Percentiles rank a stretch among this genome's conserved stretches.
These are phyloP conservation scores for Drosophila sordidula DNA, from an alignment of 2,888 invertebrate genomes.

Conservation along the genomic window DNA sequence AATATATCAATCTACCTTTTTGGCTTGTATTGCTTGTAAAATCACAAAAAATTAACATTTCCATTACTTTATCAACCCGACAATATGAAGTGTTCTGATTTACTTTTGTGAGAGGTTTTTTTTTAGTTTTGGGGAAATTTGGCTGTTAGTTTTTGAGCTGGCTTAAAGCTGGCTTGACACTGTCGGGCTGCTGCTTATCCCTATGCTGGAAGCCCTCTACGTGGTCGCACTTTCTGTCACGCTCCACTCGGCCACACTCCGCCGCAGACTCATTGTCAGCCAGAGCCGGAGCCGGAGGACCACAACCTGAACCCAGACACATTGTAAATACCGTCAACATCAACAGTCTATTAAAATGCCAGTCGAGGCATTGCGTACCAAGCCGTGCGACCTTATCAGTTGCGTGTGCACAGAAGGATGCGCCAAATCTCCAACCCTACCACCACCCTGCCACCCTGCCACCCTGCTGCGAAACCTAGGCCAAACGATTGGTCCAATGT, in stretches of 20 bases:
- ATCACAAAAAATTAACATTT: too few species aligned
- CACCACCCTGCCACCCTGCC: not conserved
- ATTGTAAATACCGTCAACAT: conserved; percentile 69
- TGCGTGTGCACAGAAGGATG: conserved; percentile 32
- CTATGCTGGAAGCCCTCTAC: conserved; percentile 25
- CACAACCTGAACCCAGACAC: conserved; percentile 50
- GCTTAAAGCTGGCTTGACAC: conserved; percentile 16
- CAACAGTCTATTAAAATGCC: conserved; percentile 80
- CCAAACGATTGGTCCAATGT: conserved; percentile 23
- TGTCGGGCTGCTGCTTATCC: conserved; percentile 7
- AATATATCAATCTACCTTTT: too few species aligned
- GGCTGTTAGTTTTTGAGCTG: not conserved
- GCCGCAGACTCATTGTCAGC: conserved; percentile 37
- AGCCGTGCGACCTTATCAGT: conserved; percentile 70
- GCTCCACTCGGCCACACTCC: conserved; percentile 41
- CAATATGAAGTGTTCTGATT: too few species aligned
- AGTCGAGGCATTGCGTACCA: conserved; percentile 64
- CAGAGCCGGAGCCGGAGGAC: not conserved
- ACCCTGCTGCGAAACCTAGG: not conserved
- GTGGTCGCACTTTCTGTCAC: conserved; percentile 59
- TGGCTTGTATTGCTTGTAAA: too few species aligned
- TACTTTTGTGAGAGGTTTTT: too few species aligned
- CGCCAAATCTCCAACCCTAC: conserved; percentile 11
- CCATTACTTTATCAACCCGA: too few species aligned
- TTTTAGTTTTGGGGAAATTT: too few species aligned